phyloP scores from a whole-genome alignment of 2,888 invertebrate species.

The Alloplasta piceator region DNA sequence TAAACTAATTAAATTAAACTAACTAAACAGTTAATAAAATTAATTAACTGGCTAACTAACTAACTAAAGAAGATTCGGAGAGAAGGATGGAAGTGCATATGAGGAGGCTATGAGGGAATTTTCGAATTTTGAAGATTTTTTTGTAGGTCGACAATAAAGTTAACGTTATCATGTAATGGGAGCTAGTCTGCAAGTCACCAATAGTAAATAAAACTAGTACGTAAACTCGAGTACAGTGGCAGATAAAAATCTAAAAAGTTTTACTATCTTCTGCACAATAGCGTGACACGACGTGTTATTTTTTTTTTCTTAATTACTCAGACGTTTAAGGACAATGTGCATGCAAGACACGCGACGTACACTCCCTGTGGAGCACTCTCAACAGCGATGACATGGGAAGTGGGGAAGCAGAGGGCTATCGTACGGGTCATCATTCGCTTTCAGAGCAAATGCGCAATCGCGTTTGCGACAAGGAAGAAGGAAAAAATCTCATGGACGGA shows the following conservation, averaged over 20 bases:
- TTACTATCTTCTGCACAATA: background rate
- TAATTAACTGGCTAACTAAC: too few relatives aligned
- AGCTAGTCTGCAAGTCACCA: background rate
- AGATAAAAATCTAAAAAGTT: background rate
- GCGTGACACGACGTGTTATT: slow-evolving; percentile 4
- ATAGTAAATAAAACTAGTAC: background rate
- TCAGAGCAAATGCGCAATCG: slow-evolving; percentile 23
- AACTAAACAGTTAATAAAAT: too few relatives aligned
- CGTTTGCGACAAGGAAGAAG: slow-evolving; percentile 15
- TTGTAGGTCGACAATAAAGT: too few relatives aligned
- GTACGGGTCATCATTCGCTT: slow-evolving; percentile 59
- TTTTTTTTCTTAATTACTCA: slow-evolving; percentile 31
- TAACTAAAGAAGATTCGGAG: too few relatives aligned
- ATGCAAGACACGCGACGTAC: slow-evolving; percentile 20
- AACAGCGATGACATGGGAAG: slow-evolving; percentile 34
- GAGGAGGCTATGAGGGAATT: too few relatives aligned
- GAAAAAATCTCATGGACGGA: slow-evolving; percentile 56
- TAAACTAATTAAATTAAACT: too few relatives aligned
- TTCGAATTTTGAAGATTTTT: too few relatives aligned
- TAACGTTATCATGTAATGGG: too few relatives aligned
- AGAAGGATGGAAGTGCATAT: too few relatives aligned
- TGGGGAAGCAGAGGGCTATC: slow-evolving; percentile 45
- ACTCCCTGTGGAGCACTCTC: slow-evolving; percentile 10
- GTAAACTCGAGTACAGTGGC: background rate
- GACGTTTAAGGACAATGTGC: slow-evolving; percentile 42